These are phyloP conservation scores for Sogatella furcifera DNA, from an alignment of 1,140 invertebrate genomes.

Conservation along the genomic window DNA sequence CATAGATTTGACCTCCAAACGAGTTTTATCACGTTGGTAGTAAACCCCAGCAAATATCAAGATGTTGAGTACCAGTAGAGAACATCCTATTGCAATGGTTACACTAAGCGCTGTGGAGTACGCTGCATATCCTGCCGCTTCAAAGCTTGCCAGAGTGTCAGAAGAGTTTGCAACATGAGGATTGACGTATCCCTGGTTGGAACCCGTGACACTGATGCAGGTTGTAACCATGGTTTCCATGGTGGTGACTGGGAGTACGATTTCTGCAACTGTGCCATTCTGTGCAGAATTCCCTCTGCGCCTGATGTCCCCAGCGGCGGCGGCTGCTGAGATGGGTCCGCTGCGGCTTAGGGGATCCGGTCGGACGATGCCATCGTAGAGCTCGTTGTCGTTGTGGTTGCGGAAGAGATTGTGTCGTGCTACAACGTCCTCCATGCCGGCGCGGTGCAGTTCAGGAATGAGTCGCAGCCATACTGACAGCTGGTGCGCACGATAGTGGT, in stretches of 20 bases:
- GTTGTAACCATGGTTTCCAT: conserved; percentile 37
- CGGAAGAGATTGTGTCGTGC: conserved; percentile 72
- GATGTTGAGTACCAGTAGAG: conserved; percentile 63
- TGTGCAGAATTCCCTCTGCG: conserved; percentile 12
- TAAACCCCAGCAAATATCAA: conserved; percentile 90
- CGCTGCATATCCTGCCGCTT: conserved; percentile 60
- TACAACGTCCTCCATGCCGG: conserved; percentile 77
- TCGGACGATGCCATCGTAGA: conserved; percentile 71
- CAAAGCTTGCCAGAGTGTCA: conserved; percentile 62
- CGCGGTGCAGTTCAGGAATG: conserved; percentile 83
- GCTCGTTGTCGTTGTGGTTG: conserved; percentile 64
- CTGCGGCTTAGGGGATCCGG: conserved; percentile 58
- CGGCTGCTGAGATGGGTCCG: not conserved
- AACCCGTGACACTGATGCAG: conserved; percentile 20
- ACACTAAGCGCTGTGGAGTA: conserved; percentile 75
- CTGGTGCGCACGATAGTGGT: conserved; percentile 88
- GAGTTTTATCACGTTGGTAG: conserved; percentile 77
- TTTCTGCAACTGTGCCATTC: conserved; percentile 23
- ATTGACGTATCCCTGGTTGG: conserved; percentile 38
- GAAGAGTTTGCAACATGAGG: conserved; percentile 31
- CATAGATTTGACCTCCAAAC: conserved; percentile 32
- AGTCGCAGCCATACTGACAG: conserved; percentile 87
- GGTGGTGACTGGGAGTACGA: conserved; percentile 37
- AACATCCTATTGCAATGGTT: conserved; percentile 81
- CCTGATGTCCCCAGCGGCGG: not conserved